These are phyloP conservation scores for Sebastes schlegelii DNA, from an alignment of 2,113 vertebrate genomes.

Conservation along the genomic window DNA sequence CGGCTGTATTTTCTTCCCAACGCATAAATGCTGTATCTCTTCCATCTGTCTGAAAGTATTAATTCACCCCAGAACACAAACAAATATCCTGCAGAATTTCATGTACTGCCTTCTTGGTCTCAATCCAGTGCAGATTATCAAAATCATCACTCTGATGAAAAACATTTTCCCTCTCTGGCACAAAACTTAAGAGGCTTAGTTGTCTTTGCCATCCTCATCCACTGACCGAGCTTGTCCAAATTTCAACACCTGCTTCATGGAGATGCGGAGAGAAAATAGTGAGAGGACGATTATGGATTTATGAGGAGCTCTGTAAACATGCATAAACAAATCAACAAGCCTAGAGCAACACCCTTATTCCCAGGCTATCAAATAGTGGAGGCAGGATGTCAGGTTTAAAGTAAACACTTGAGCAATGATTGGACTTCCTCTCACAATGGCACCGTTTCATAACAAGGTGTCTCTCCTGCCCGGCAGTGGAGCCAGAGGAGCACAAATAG, in stretches of 20 bases:
- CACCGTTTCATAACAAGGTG: conserved; percentile 38
- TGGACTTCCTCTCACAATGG: conserved; percentile 55
- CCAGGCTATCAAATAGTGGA: conserved; percentile 42
- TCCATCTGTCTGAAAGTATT: conserved; percentile 32
- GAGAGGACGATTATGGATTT: conserved; percentile 67
- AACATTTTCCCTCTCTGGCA: conserved; percentile 54
- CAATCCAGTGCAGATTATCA: conserved; percentile 70
- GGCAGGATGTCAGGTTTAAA: conserved; percentile 61
- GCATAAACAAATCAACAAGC: conserved; percentile 64
- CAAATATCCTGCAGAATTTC: conserved; percentile 44
- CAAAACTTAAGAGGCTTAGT: conserved; percentile 70
- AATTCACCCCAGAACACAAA: conserved; percentile 25
- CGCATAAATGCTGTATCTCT: conserved; percentile 4
- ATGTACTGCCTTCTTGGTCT: conserved; percentile 41
- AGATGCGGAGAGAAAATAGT: conserved; percentile 39
- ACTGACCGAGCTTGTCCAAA: conserved; percentile 53
- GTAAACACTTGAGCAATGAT: conserved; percentile 72
- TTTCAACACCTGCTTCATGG: conserved; percentile 62
- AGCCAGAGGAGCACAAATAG: conserved; percentile 36
- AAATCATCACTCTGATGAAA: conserved; percentile 70
- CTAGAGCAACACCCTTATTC: conserved; percentile 48
- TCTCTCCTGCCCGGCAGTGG: conserved; percentile 19
- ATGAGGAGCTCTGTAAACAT: conserved; percentile 69
- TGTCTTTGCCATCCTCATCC: conserved; percentile 56
- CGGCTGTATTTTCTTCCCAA: conserved; percentile 37